Evolutionary conservation across 2,888 invertebrate genomes (phyloP), one percentile per base, ranked within the genome.

Genomic region (Lepidocyrtoides sp.): DNA sequence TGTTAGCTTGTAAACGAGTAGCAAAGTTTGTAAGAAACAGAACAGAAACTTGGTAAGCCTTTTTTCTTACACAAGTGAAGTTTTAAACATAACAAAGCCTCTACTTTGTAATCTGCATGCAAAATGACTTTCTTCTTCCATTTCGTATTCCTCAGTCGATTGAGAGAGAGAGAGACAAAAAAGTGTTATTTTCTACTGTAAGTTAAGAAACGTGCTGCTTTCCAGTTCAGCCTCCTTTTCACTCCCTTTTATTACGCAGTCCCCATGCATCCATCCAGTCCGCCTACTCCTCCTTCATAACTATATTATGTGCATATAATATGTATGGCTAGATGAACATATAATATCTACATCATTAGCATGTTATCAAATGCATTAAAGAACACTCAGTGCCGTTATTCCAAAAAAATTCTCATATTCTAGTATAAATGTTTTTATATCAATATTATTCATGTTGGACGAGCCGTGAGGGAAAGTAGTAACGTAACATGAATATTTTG

Each of bases 11-110:
- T 88, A 88, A 88, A 88, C 88, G 88, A 81, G 79, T 51, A 88
- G 88, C 91, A 92, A 92, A 92, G 92, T 92, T 92, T 92, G 89
- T 89, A 89, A 91, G 92, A 92, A 92, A 92, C 92, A 92, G 41
- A 14, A 69, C 51, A 48, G 92, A 92, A 92, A 92, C 92, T 91
- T 86, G 77, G 85, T 63, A 63, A 87, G 79, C 63, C 81, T 85
- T 54, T 79, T 79, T 77, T 12, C 66, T 41, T 36, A 66, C 57
- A 57, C 69, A 63, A 83, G 66, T 51, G 86, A 91, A 91, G 88
- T 88, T 91, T 88, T 57, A 72, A 82, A 89, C 82, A 77, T 77
- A 89, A 81, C 81, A 81, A 82, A 85, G 88, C 89, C 66, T 81
- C 60, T 91, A 84, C 89, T 91, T 91, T 81, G 89, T 91, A 91